Evolutionary conservation across 2,888 invertebrate species (phyloP), one percentile per base, ranked within the genome.

Genomic region (Chrysomela aeneicollis): DNA sequence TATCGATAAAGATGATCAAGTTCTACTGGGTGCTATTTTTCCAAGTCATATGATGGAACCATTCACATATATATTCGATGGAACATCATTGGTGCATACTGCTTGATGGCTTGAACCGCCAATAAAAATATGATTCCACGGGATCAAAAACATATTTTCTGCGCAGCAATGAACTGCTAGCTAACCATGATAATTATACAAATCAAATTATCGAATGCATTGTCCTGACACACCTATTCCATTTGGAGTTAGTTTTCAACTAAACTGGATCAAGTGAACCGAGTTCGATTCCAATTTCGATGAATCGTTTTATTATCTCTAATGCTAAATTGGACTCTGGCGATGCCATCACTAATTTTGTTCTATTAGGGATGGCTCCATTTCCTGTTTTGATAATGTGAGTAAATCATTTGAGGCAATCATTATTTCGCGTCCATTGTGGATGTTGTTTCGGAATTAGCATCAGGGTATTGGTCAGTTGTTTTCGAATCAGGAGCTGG

Each of bases 181-280:
- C 57, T 47, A 52, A 54, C 53, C 62, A 57, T 6, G 15, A 42
- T 68, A 59, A 68, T 68, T 63, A 63, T 61, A 17, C 59, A 18
- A 59, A 63, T 64, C 64, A 49, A 52, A 57, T 64, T 62, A 62
- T 58, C 67, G 59, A 67, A 67, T 53, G 62, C 58, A 58, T 63
- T 54, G 64, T 51, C 37, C 58, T 42, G 19, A 10, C 35, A 50
- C 54, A 59, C 49, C 32, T 30, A 59, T 57, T 57, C 52, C 55
- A 63, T 63, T 63, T 35, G 60, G 35, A 62, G 65, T 62, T 62
- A 59, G 61, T 65, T 62, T 65, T 59, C 61, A 53, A 59, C 53
- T 30, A 55, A 59, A 62, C 54, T 65, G 32, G 46, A 59, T 65
- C 59, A 50, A 65, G 50, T 50, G 61, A 49, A 61, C 54, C 54